Evolutionary conservation across 1,140 invertebrate species (phyloP).

Genomic region (Telenomus remus): DNA sequence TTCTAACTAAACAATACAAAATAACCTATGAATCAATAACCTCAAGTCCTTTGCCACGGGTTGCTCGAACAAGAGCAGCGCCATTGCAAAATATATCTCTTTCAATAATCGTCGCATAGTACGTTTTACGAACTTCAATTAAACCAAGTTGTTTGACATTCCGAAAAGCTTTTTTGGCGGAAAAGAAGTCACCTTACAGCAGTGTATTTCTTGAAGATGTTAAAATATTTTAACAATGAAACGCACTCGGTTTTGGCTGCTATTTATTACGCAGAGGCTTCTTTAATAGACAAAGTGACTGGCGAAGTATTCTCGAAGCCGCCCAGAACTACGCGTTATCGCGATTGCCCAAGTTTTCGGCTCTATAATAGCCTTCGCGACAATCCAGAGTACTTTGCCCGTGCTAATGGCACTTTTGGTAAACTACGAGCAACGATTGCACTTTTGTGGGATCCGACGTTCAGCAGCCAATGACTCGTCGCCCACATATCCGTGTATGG

Average conservation of each 20-base stretch:
- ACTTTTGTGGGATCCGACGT: slow-evolving; percentile 59
- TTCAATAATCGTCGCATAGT: slow-evolving; percentile 24
- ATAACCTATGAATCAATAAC: slow-evolving; percentile 41
- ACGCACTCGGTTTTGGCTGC: slow-evolving; percentile 20
- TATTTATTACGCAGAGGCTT: slow-evolving; percentile 54
- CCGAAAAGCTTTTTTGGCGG: neutral
- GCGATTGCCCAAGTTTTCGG: slow-evolving; percentile 65
- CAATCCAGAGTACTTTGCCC: slow-evolving; percentile 57
- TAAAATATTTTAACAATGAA: slow-evolving; percentile 40
- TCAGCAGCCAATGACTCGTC: slow-evolving; percentile 36
- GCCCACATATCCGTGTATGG: slow-evolving; percentile 32
- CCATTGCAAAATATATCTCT: slow-evolving; percentile 29
- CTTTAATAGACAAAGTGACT: slow-evolving; percentile 52
- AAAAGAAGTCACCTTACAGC: slow-evolving; percentile 1
- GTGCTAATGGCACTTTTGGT: slow-evolving; percentile 63
- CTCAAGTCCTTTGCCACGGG: slow-evolving; percentile 12
- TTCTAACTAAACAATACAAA: slow-evolving; percentile 32
- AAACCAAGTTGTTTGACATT: slow-evolving; percentile 5
- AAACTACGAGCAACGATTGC: slow-evolving; percentile 61
- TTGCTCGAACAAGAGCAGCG: slow-evolving; percentile 17
- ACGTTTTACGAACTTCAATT: slow-evolving; percentile 23
- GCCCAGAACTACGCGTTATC: slow-evolving; percentile 61
- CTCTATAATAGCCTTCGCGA: slow-evolving; percentile 60
- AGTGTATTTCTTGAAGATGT: slow-evolving; percentile 10
- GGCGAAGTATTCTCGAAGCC: slow-evolving; percentile 40